Conservation (phyloP, 2,888 invertebrate species). For the Hipparchia semele region DNA sequence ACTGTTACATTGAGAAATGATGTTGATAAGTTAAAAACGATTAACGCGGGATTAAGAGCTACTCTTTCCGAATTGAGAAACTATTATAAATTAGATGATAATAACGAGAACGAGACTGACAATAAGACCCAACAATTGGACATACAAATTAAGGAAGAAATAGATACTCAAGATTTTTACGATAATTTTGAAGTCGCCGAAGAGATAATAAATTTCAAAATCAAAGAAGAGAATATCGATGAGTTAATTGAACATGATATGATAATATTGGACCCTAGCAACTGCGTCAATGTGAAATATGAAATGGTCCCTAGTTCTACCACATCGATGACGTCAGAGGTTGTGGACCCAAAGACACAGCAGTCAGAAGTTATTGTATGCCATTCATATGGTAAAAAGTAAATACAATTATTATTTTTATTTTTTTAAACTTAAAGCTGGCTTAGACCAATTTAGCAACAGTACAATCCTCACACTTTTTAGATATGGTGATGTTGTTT, state of each 20-base stretch:
- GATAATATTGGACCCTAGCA: constrained; percentile 13
- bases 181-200: not conserved
- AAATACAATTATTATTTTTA: not conserved
- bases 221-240: constrained; percentile 11
- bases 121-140: not conserved
- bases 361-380: not conserved
- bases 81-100: too few relatives aligned
- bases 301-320: not conserved
- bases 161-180: not conserved
- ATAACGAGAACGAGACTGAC: too few relatives aligned
- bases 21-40: not conserved
- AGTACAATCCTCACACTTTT: too few relatives aligned
- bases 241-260: constrained; percentile 6
- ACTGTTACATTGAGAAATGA: not conserved
- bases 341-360: not conserved
- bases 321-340: not conserved
- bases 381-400: not conserved
- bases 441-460: too few relatives aligned
- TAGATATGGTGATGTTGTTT: too few relatives aligned
- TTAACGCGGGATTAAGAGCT: not conserved
- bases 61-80: too few relatives aligned
- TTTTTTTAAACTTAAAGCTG: not conserved
- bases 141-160: not conserved
- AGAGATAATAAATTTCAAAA: not conserved
- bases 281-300: not conserved